Evolutionary conservation across 2,888 invertebrate species (phyloP).

Genomic region (Trisateles emortualis): DNA sequence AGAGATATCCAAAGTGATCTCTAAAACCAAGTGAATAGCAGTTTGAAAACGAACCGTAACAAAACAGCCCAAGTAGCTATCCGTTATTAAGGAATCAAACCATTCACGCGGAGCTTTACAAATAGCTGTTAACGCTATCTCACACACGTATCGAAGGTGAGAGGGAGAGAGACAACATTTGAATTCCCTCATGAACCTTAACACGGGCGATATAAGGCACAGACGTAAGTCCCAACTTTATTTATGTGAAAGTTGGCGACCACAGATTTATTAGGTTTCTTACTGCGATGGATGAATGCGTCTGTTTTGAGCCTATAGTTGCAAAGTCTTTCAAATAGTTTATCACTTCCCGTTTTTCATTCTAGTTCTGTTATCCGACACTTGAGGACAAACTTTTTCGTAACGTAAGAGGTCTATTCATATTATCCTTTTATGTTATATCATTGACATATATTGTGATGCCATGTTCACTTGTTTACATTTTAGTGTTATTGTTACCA

Average conservation of each 20-base stretch:
- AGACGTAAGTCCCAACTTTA: constrained; percentile 64
- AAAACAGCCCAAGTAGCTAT: constrained; percentile 54
- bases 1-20: constrained; percentile 16
- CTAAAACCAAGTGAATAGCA: constrained; percentile 22
- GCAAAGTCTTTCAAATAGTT: constrained; percentile 52
- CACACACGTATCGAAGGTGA: constrained; percentile 55
- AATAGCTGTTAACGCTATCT: constrained; percentile 64
- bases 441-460: neutral
- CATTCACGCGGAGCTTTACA: constrained; percentile 57
- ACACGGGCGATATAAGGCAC: constrained; percentile 62
- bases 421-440: neutral
- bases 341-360: constrained; percentile 54
- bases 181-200: constrained; percentile 68
- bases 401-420: neutral
- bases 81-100: constrained; percentile 61
- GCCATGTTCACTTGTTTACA: neutral
- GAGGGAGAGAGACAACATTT: constrained; percentile 53
- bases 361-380: constrained; percentile 6
- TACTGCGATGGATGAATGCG: constrained; percentile 67
- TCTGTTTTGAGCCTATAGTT: constrained; percentile 57
- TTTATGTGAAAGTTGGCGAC: constrained; percentile 72
- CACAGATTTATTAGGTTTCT: constrained; percentile 78
- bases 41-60: constrained; percentile 38
- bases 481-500: no score
- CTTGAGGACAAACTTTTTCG: neutral